Conservation (phyloP, 1,140 invertebrate genomes). For the Philotrypesis tridentata region DNA sequence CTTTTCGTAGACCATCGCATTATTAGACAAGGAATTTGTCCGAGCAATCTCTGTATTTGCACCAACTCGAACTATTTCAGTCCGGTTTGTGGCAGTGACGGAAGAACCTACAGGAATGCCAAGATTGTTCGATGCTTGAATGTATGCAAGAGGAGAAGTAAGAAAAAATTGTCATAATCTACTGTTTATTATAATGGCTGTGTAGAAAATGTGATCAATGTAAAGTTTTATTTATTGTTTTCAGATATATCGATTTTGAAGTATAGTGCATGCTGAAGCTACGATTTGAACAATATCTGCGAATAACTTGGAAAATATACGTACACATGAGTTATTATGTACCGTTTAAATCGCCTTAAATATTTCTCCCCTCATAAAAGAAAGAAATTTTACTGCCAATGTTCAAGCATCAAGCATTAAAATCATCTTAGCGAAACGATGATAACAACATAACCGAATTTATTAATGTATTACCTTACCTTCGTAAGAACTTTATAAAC, state of each 20-base stretch:
- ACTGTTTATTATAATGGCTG: no score
- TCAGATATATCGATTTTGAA: not conserved
- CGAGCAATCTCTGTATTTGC: not conserved
- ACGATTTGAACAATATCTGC: not conserved
- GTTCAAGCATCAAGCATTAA: no score
- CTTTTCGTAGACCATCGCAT: not conserved
- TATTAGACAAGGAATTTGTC: not conserved
- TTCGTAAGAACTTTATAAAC: not conserved
- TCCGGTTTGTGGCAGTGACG: constrained; percentile 9
- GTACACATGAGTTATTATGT: no score
- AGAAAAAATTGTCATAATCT: not conserved
- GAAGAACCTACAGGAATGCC: not conserved
- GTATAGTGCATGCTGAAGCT: not conserved
- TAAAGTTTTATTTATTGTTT: not conserved
- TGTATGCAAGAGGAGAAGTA: not conserved
- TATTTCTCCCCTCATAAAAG: no score
- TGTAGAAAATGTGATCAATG: no score
- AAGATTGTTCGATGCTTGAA: not conserved
- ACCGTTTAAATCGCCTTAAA: no score
- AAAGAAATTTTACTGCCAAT: no score
- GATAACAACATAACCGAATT: not conserved
- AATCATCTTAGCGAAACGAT: not conserved
- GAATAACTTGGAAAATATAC: no score
- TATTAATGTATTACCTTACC: no score
- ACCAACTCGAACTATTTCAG: not conserved